Evolutionary conservation across 2,888 invertebrate species (phyloP), one percentile per base, ranked within the genome.

Genomic region (Chymomyza amoena): DNA sequence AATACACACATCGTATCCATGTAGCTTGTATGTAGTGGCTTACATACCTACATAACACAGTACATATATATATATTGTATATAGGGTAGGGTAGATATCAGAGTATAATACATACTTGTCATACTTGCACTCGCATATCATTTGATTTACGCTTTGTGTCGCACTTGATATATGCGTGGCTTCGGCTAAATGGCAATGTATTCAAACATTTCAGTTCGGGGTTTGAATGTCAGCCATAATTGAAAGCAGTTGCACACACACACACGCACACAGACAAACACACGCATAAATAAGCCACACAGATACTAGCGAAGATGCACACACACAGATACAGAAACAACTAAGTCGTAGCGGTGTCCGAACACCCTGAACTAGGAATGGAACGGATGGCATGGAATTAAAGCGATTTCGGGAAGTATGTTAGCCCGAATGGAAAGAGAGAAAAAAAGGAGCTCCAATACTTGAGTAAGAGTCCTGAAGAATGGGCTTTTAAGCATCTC

Each of bases 121-220:
- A 83, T 83, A 83, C 83, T 83, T 83, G 85, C 83, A 83, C 77
- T 84, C 83, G 85, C 83, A 83, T 83, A 83, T 83, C 83, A 84
- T 83, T 83, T 83, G 83, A 83, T 83, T 83, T 83, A 83, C 83
- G 83, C 70, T 80, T 83, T 80, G 76, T 84, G 83, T 79, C 85
- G 83, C 83, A 77, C 76, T 84, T 76, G 83, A 83, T 83, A 82
- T 83, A 83, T 83, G 83, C 77, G 76, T 67, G 80, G 77, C 73
- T 60, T 71, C 66, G 71, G 59, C 80, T 77, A 84, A 83, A 82
- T 84, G 79, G 80, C 85, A 79, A 80, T 83, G 83, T 84, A 84
- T 84, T 83, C 83, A 83, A 84, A 84, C 83, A 83, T 82, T 84
- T 83, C 83, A 77, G 82, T 79, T 83, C 82, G 63, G 84, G 80